These are phyloP conservation scores for Eurytoma californica DNA, from an alignment of 2,888 invertebrate species.

Conservation along the genomic window DNA sequence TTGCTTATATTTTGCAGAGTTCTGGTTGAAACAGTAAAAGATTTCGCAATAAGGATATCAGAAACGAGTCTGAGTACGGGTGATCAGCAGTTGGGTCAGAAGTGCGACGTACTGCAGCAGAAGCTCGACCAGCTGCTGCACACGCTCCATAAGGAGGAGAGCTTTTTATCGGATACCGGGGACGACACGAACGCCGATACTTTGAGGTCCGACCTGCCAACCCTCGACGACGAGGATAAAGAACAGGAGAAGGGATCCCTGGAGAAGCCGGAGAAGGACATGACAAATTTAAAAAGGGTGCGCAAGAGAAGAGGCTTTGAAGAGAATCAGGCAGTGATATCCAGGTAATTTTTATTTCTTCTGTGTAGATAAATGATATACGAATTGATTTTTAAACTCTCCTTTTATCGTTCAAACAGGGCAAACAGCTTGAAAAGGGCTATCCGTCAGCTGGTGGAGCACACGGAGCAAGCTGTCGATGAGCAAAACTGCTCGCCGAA, in stretches of 20 bases:
- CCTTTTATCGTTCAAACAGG: slow-evolving; percentile 74
- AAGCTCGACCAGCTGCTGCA: slow-evolving; percentile 86
- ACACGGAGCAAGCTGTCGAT: slow-evolving; percentile 84
- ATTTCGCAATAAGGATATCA: slow-evolving; percentile 81
- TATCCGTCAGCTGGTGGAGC: slow-evolving; percentile 86
- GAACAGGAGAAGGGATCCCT: slow-evolving; percentile 74
- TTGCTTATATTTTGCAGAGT: slow-evolving; percentile 72
- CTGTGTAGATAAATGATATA: not conserved
- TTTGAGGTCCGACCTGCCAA: slow-evolving; percentile 60
- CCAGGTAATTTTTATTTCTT: slow-evolving; percentile 67
- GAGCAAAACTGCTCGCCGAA: slow-evolving; percentile 76
- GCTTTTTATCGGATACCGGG: slow-evolving; percentile 33
- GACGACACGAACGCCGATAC: slow-evolving; percentile 65
- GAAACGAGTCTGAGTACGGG: slow-evolving; percentile 78
- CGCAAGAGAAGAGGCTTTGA: slow-evolving; percentile 74
- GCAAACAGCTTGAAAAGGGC: slow-evolving; percentile 91
- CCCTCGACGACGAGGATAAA: slow-evolving; percentile 69
- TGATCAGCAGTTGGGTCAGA: slow-evolving; percentile 80
- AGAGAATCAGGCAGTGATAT: slow-evolving; percentile 79
- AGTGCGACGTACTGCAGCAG: slow-evolving; percentile 85
- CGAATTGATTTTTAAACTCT: not conserved
- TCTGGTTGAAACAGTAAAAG: slow-evolving; percentile 87
- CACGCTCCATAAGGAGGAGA: slow-evolving; percentile 63
- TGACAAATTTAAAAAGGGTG: slow-evolving; percentile 74
- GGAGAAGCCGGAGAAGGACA: slow-evolving; percentile 78